Conservation (phyloP, 1,140 invertebrate genomes). For the Anagrus nilaparvatae region DNA sequence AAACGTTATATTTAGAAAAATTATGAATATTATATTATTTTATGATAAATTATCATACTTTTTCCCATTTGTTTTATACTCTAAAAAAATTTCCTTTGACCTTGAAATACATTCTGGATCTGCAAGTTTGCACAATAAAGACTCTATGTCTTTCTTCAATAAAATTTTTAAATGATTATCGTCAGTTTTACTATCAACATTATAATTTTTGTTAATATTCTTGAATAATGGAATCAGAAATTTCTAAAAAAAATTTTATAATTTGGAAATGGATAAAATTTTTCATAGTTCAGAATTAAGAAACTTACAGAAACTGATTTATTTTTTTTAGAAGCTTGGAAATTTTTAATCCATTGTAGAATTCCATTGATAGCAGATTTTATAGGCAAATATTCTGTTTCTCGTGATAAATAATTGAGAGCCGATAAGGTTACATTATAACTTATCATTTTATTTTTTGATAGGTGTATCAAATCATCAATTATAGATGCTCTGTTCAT, state of each 20-base stretch:
- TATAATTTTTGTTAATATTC: constrained; percentile 33
- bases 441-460: constrained; percentile 51
- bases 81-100: constrained; percentile 40
- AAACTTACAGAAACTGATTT: too few relatives aligned
- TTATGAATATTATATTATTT: too few relatives aligned
- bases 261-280: too few relatives aligned
- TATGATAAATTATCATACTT: constrained; percentile 18
- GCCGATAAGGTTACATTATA: constrained; percentile 57
- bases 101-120: constrained; percentile 42
- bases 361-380: constrained; percentile 37
- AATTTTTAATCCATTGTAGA: constrained; percentile 35
- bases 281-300: too few relatives aligned
- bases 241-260: too few relatives aligned
- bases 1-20: too few relatives aligned
- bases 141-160: constrained; percentile 41
- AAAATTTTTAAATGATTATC: constrained; percentile 39
- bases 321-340: too few relatives aligned
- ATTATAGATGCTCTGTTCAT: constrained; percentile 69
- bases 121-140: constrained; percentile 45
- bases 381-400: constrained; percentile 46
- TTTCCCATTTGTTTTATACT: constrained; percentile 28
- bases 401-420: constrained; percentile 41
- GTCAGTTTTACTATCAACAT: constrained; percentile 29
- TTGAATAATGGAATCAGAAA: constrained; percentile 39
- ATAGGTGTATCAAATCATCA: constrained; percentile 62